These are phyloP conservation scores for Drosophila miranda DNA, from an alignment of 1,140 invertebrate genomes.

Conservation along the genomic window DNA sequence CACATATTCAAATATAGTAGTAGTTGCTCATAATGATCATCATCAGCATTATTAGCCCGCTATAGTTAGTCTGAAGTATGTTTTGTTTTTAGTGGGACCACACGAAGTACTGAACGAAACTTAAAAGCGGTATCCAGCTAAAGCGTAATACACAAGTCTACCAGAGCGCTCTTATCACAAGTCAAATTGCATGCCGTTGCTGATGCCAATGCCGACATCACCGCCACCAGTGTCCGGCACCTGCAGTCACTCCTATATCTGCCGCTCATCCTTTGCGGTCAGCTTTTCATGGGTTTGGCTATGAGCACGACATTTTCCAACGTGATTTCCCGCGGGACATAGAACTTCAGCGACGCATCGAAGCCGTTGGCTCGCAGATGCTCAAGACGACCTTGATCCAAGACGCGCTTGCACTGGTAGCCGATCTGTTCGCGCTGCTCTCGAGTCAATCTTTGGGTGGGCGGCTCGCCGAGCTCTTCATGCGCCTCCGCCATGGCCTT, in stretches of 20 bases:
- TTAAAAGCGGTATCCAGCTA: conserved; percentile 71
- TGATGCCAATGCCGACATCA: conserved; percentile 7
- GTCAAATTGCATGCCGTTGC: conserved; percentile 59
- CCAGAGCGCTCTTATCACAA: conserved; percentile 60
- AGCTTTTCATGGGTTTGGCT: conserved; percentile 86
- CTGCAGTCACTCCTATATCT: conserved; percentile 81
- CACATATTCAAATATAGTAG: conserved; percentile 80
- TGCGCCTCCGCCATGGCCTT: conserved; percentile 69
- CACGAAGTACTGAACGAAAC: conserved; percentile 65
- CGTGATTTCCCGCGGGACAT: conserved; percentile 86
- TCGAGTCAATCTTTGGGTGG: conserved; percentile 62
- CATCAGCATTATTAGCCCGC: conserved; percentile 40
- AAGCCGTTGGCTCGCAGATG: conserved; percentile 86
- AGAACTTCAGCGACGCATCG: conserved; percentile 85
- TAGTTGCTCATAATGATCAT: conserved; percentile 48
- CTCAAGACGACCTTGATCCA: conserved; percentile 89
- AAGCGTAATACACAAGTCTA: conserved; percentile 61
- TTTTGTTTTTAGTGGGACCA: conserved; percentile 45
- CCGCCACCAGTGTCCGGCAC: conserved; percentile 31
- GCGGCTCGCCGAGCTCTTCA: conserved; percentile 63
- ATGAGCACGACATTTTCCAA: conserved; percentile 91
- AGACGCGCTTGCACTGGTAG: conserved; percentile 87
- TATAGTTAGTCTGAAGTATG: conserved; percentile 17
- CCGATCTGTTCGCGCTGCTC: conserved; percentile 86
- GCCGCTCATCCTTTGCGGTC: conserved; percentile 89